Percentiles rank a stretch among this genome's conserved stretches.
phyloP scores from a whole-genome alignment of 1,140 invertebrate species.

The Trachelipus rathkii region DNA sequence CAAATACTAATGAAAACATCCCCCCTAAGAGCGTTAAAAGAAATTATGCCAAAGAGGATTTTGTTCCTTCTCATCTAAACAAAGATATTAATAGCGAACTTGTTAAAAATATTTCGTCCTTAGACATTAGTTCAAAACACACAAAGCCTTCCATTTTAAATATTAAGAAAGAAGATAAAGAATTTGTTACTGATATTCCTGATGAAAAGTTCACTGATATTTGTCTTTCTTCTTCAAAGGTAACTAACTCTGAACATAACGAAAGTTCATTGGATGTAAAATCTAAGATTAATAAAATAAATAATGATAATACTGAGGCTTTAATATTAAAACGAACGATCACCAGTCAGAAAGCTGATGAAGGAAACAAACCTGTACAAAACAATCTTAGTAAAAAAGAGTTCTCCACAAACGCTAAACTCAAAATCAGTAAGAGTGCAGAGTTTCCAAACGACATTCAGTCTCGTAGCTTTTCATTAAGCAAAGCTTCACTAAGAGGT shows the following conservation, averaged over 20 bases:
- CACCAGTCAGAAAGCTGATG: neutral
- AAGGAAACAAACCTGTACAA: neutral
- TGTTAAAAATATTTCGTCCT: slow-evolving; percentile 35
- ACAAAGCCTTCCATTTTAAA: neutral
- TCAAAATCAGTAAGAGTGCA: neutral
- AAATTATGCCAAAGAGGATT: slow-evolving; percentile 43
- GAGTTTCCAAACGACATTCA: neutral
- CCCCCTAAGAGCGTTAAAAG: slow-evolving; percentile 19
- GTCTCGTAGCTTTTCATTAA: neutral
- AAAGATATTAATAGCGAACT: slow-evolving; percentile 33
- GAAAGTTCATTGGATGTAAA: no score
- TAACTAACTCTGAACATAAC: no score
- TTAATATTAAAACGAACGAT: no score
- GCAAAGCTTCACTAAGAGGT: neutral
- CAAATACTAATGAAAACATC: neutral
- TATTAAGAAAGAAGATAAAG: no score
- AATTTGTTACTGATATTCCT: neutral
- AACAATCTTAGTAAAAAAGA: neutral
- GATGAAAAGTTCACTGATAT: neutral
- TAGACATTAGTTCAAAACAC: slow-evolving; percentile 29
- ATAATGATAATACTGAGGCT: no score
- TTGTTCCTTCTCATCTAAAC: slow-evolving; percentile 34
- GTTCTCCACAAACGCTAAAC: neutral
- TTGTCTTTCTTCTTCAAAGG: no score
- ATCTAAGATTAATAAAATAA: no score